Conservation (phyloP, 2,888 invertebrate genomes). For the Hartigia nigra region DNA sequence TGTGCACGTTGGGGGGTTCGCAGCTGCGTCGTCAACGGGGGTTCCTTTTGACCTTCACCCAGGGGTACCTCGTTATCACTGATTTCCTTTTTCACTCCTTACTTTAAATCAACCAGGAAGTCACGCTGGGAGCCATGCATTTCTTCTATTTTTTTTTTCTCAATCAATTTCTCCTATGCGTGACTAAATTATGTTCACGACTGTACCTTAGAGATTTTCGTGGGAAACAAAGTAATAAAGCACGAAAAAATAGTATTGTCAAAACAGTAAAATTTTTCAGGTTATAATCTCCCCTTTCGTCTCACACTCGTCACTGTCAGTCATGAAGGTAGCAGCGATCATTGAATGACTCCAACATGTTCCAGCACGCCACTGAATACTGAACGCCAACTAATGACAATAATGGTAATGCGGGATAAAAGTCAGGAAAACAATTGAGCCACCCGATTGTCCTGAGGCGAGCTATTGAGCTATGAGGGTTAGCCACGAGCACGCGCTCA, state of each 20-base stretch:
- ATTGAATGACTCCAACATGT: constrained; percentile 15
- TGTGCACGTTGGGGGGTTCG: constrained; percentile 34
- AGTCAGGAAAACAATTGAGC: constrained; percentile 56
- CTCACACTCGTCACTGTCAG: not conserved
- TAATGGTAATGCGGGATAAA: constrained; percentile 35
- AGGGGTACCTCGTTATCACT: constrained; percentile 61
- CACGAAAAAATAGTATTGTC: not conserved
- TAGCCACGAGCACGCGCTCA: not conserved
- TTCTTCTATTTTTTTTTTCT: not conserved
- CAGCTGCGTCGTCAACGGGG: constrained; percentile 16
- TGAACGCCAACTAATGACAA: not conserved
- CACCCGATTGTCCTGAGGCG: constrained; percentile 2
- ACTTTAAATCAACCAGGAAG: constrained; percentile 26
- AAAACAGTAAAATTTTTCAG: not conserved
- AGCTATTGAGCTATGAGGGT: not conserved
- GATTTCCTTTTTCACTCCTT: constrained; percentile 43
- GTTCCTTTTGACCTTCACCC: constrained; percentile 28
- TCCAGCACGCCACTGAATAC: constrained; percentile 32
- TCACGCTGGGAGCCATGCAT: not conserved
- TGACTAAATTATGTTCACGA: not conserved
- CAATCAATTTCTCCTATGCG: not conserved
- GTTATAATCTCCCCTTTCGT: not conserved
- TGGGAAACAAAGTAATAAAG: not conserved
- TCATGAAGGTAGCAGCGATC: not conserved
- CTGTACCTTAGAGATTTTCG: not conserved